Conservation (phyloP, 2,888 invertebrate genomes). For the Dioctria linearis region DNA sequence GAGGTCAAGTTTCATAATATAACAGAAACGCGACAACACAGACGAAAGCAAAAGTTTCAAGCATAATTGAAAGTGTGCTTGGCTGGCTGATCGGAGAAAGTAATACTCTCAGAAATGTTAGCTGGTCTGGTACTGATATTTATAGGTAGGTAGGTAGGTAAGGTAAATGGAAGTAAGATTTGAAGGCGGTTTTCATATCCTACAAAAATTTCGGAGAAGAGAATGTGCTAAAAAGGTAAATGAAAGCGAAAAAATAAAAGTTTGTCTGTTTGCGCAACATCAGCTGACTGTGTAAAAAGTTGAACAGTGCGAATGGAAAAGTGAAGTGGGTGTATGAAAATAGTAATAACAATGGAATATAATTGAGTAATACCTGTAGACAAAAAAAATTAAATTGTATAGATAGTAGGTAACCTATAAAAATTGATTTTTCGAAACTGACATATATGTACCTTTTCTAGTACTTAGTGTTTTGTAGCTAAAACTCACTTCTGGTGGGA, state of each 20-base stretch:
- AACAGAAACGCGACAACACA: no score
- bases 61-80: background rate
- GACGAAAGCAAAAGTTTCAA: background rate
- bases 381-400: no score
- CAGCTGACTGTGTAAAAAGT: background rate
- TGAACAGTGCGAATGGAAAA: background rate
- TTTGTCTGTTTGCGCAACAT: background rate
- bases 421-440: no score
- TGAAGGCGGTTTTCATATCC: background rate
- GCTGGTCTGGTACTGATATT: background rate
- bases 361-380: no score
- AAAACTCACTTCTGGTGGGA: no score
- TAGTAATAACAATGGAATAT: no score
- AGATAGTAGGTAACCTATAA: no score
- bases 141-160: background rate
- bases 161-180: background rate
- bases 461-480: no score
- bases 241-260: background rate
- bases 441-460: no score
- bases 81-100: background rate
- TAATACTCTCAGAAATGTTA: background rate
- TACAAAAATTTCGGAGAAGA: background rate
- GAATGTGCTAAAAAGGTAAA: background rate
- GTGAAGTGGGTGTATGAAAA: no score
- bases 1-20: slow-evolving; percentile 15